Base-by-base conservation (phyloP, 2,888 invertebrate species). In the Sinotaia quadrata region DNA sequence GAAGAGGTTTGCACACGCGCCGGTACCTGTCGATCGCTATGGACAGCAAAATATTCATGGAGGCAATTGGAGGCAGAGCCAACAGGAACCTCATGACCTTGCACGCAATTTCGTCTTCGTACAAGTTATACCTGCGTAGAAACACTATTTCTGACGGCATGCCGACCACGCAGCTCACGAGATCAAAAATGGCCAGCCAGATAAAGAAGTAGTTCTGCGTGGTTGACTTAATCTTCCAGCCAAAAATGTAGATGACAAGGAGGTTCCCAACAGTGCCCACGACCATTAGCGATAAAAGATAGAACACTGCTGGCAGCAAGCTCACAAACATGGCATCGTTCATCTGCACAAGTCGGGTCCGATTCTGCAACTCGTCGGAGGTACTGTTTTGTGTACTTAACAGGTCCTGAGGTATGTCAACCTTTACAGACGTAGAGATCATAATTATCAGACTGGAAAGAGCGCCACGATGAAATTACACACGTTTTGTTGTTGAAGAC, bases 131-230 rank as follows among this genome's bases (percentile, higher is more conserved):
- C 52, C 69, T 78, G 24, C 80, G 54, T 69, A 83, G 73, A 61
- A 82, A 81, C 8, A 77, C 72, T 8, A 83, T 79, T 37, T 82
- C 81, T 29, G 77, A 77, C 0, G 83, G 83, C 59, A 82, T 81
- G 12, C 74, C 78, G 1, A 82, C 56, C 1, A 69, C 31, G 60
- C 81, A 82, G 60, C 75, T 75, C 29, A 80, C 54, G 10, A 81
- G 36, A 60, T 82, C 83, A 18, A 80, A 73, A 2, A 77, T 68
- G 0, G 80, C 80, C 21, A 83, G 62, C 31, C 77, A 75, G 8
- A 80, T 60, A 24, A 83, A 78, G 56, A 81, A 79, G 37, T 75
- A 70, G 29, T 78, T 78, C 36, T 80, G 78, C 10, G 78, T 78
- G 7, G 78, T 72, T 7, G 65, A 36, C 41, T 77, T 76, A 24